These are phyloP conservation scores for Halichondria panicea DNA, from an alignment of 37 sponge, comb jelly and placozoan genomes.

Conservation along the genomic window DNA sequence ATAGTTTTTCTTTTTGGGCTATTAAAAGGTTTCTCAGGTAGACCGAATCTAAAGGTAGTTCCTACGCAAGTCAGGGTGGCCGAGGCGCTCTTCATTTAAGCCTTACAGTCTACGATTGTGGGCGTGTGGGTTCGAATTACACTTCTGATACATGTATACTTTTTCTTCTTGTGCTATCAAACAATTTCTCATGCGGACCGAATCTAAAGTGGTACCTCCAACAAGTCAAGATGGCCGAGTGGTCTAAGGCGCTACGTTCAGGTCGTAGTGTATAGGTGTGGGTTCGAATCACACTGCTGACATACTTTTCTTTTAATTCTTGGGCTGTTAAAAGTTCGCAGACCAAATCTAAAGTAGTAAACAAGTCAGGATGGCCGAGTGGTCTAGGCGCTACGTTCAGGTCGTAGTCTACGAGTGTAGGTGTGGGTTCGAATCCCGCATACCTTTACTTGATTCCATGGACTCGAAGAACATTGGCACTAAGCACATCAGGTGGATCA, in stretches of 20 bases:
- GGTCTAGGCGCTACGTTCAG: constrained; percentile 75
- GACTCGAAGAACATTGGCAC: constrained; percentile 58
- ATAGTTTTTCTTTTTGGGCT: constrained; percentile 44
- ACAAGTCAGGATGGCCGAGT: constrained; percentile 88
- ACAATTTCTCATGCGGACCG: no score
- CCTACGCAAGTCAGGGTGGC: no score
- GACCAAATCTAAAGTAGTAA: no score
- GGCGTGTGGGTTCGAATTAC: no score
- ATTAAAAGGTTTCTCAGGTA: no score
- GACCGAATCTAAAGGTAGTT: no score
- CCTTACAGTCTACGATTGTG: no score
- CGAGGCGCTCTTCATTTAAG: no score
- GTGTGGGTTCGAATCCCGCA: constrained; percentile 87
- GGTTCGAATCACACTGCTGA: constrained; percentile 92
- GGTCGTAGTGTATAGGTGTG: constrained; percentile 90
- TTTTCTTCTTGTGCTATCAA: neutral
- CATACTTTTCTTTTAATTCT: constrained; percentile 56
- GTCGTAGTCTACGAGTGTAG: constrained; percentile 90
- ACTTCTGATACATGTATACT: no score
- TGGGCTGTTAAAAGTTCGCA: no score
- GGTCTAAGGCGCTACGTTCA: constrained; percentile 90
- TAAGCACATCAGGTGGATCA: constrained; percentile 70
- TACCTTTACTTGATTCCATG: constrained; percentile 44
- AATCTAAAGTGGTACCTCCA: no score
- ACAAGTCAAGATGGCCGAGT: constrained; percentile 87